Conservation (phyloP, 2,888 invertebrate species). For the Troglohyphantes excavatus region DNA sequence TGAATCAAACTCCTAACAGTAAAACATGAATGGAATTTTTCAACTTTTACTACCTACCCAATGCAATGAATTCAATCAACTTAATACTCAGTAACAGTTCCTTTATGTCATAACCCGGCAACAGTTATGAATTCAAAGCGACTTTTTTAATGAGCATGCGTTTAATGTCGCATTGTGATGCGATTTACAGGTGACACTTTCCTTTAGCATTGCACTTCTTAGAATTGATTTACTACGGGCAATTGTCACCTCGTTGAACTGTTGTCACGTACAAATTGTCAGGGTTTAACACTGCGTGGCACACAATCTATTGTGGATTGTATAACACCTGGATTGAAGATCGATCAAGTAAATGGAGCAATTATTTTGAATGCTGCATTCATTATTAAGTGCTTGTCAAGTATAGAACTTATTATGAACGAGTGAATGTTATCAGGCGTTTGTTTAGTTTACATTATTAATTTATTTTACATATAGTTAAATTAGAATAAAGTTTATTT, state of each 20-base stretch:
- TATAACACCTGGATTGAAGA: neutral
- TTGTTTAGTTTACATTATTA: no score
- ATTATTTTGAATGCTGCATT: no score
- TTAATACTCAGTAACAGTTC: no score
- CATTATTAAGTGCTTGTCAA: no score
- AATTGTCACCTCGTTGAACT: neutral
- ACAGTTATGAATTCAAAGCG: conserved; percentile 13
- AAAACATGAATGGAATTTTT: no score
- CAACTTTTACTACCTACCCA: no score
- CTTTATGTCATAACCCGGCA: conserved; percentile 12
- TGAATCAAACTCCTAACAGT: no score
- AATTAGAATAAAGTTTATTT: no score
- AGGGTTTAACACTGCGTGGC: neutral
- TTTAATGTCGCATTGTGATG: conserved; percentile 43
- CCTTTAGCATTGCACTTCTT: neutral
- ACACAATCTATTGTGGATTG: neutral
- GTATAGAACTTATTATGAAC: no score
- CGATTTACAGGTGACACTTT: conserved; percentile 13
- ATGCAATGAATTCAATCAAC: no score
- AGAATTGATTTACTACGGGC: neutral
- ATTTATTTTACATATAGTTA: no score
- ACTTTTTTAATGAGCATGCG: conserved; percentile 10
- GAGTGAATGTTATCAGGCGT: no score
- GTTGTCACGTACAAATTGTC: neutral
- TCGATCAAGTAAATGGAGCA: neutral